phyloP scores from a whole-genome alignment of 1,140 invertebrate genomes.

The Lamellibrachia luymesi region DNA sequence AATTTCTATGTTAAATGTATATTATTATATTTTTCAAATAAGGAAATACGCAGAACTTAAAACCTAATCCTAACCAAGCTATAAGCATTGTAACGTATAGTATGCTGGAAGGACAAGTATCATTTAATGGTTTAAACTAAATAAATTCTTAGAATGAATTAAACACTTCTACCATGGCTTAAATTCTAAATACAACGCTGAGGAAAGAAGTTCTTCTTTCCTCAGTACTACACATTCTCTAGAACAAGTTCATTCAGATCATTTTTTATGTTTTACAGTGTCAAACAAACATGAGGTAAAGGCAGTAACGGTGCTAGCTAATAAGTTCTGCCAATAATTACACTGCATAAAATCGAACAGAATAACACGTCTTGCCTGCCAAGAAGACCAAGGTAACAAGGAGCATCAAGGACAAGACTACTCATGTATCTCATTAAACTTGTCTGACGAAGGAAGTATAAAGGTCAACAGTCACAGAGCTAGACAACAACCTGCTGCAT shows the following conservation, averaged over 20 bases:
- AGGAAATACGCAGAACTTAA: too few relatives aligned
- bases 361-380: not conserved
- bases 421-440: not conserved
- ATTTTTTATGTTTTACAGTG: not conserved
- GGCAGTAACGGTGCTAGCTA: not conserved
- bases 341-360: not conserved
- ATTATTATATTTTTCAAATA: not conserved
- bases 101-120: not conserved
- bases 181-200: not conserved
- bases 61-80: too few relatives aligned
- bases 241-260: not conserved
- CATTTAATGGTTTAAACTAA: not conserved
- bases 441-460: not conserved
- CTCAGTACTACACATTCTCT: not conserved
- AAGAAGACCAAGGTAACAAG: not conserved
- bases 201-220: not conserved
- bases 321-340: not conserved
- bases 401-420: not conserved
- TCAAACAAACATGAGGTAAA: not conserved
- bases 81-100: not conserved
- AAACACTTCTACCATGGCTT: not conserved
- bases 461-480: not conserved
- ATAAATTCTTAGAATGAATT: not conserved
- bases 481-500: not conserved
- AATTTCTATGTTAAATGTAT: not conserved